phyloP scores from a whole-genome alignment of 2,888 invertebrate species.

The Microplitis manilae region DNA sequence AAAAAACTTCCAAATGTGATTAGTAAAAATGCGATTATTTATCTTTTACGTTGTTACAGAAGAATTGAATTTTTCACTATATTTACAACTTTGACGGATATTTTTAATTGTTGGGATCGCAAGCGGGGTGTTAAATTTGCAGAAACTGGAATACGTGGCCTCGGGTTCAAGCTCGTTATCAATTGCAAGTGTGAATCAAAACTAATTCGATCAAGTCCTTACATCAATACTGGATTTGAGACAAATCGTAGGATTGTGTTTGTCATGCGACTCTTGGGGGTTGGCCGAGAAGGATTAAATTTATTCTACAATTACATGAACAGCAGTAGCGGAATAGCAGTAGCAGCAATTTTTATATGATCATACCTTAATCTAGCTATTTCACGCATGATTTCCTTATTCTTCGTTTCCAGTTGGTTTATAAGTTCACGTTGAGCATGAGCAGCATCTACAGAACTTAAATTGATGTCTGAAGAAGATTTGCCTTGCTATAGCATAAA shows the following conservation, averaged over 20 bases:
- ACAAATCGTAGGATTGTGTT: slow-evolving; percentile 49
- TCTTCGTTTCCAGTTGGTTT: slow-evolving; percentile 93
- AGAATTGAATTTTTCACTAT: slow-evolving; percentile 39
- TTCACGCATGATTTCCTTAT: slow-evolving; percentile 96
- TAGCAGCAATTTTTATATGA: background rate
- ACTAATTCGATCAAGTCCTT: slow-evolving; percentile 51
- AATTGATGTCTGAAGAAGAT: slow-evolving; percentile 82
- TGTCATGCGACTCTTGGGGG: slow-evolving; percentile 69
- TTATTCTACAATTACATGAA: slow-evolving; percentile 64
- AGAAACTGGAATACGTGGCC: slow-evolving; percentile 39
- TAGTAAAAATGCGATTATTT: slow-evolving; percentile 23
- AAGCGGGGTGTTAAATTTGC: background rate
- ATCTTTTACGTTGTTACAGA: slow-evolving; percentile 2
- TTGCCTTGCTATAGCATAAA: slow-evolving; percentile 72
- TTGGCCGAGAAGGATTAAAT: slow-evolving; percentile 61
- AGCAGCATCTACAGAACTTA: slow-evolving; percentile 87
- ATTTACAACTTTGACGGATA: too few species aligned
- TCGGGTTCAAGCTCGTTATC: slow-evolving; percentile 52
- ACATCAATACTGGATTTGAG: slow-evolving; percentile 54
- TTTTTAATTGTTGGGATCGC: background rate
- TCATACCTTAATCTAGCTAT: slow-evolving; percentile 87
- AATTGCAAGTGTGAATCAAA: slow-evolving; percentile 44
- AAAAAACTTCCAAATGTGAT: slow-evolving; percentile 44
- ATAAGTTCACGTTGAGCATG: slow-evolving; percentile 93
- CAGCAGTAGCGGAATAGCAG: slow-evolving; percentile 50